phyloP scores from a whole-genome alignment of 2,797 vertebrate species.

The Notolabrus celidotus region DNA sequence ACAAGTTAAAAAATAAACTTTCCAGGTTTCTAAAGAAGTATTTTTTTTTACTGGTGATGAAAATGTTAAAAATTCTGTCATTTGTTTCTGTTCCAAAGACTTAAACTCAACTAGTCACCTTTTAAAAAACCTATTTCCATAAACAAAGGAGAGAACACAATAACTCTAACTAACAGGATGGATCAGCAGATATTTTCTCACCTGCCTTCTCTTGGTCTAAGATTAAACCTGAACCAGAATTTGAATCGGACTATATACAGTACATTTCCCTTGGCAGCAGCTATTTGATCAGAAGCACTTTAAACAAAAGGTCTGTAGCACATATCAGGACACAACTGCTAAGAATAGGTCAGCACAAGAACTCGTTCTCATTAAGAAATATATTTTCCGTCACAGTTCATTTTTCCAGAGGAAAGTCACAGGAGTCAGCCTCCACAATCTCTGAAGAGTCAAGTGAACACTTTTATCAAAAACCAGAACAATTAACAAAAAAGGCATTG shows the following conservation, averaged over 20 bases:
- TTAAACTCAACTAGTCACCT: no score
- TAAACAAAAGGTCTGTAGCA: conserved; percentile 11
- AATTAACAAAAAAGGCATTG: conserved; percentile 56
- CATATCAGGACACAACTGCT: conserved; percentile 58
- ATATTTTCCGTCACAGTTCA: conserved; percentile 75
- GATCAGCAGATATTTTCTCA: not conserved
- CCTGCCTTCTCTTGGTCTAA: not conserved
- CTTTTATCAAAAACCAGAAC: conserved; percentile 52
- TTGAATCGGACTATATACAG: not conserved
- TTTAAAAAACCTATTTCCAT: not conserved
- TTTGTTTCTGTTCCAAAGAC: no score
- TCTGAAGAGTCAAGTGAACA: conserved; percentile 44
- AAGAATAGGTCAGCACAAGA: conserved; percentile 70
- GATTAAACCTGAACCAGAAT: conserved; percentile 2
- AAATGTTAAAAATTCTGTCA: no score
- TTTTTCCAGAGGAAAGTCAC: conserved; percentile 69
- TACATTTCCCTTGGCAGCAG: conserved; percentile 12
- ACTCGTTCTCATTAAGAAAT: conserved; percentile 65
- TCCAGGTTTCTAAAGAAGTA: no score
- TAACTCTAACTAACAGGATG: not conserved
- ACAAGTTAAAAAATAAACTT: no score
- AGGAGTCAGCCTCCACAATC: conserved; percentile 33
- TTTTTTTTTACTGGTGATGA: no score
- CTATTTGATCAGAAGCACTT: conserved; percentile 17
- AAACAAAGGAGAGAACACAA: not conserved